Percentiles rank a stretch among this genome's conserved stretches.
phyloP scores from a whole-genome alignment of 2,113 vertebrate species.

The Oreochromis spilurus region DNA sequence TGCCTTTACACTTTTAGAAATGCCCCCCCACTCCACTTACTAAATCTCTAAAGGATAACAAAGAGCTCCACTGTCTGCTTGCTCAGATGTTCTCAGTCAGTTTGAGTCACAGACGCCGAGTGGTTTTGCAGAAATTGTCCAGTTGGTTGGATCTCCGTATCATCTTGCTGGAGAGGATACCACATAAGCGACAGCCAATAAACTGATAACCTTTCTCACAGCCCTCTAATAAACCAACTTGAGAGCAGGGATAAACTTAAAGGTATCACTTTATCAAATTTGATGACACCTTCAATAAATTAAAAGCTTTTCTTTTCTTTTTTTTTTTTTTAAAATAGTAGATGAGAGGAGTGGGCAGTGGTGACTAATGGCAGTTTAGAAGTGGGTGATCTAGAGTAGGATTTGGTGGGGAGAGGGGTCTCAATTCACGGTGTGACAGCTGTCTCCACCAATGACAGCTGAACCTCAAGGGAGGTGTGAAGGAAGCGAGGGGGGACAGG shows the following conservation, averaged over 20 bases:
- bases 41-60: not conserved
- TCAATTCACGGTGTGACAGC: conserved; percentile 63
- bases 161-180: not conserved
- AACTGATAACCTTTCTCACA: not conserved
- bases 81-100: not conserved
- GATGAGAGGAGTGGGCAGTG: not conserved
- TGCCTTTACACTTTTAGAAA: not conserved
- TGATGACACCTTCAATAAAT: not conserved
- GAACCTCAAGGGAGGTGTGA: conserved; percentile 37
- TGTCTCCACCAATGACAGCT: conserved; percentile 70
- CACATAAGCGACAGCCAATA: not conserved
- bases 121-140: not conserved
- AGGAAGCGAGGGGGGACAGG: conserved; percentile 6
- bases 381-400: not conserved
- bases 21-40: rapidly evolving
- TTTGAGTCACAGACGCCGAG: not conserved
- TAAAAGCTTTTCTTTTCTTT: rapidly evolving
- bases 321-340: not conserved
- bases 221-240: not conserved
- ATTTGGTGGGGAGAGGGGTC: not conserved
- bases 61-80: not conserved
- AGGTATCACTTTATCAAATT: not conserved
- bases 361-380: not conserved
- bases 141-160: not conserved
- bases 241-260: not conserved